A percentile compares a stretch with the other conserved stretches of the same genome.
Evolutionary conservation across 2,797 vertebrate species (phyloP).

Genomic region (Pseudocheirus occidentalis): DNA sequence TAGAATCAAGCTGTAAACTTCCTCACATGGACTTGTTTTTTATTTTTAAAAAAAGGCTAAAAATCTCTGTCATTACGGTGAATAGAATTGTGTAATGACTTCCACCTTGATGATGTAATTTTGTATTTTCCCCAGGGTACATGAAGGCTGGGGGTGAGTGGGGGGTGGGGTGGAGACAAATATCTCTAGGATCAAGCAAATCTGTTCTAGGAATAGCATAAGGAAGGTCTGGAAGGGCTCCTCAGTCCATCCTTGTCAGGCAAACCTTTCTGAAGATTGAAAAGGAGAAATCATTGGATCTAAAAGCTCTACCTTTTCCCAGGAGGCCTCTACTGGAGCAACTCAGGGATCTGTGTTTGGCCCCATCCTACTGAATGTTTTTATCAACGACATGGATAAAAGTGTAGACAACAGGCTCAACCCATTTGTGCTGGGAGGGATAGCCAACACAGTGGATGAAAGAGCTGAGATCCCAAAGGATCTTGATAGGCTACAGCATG

Average conservation of each 20-base stretch:
- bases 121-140: neutral
- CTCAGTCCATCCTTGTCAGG: neutral
- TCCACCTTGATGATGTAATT: neutral
- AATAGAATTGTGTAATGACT: neutral
- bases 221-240: neutral
- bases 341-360: neutral
- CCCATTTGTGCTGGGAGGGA: neutral
- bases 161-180: neutral
- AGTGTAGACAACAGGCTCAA: neutral
- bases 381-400: neutral
- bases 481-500: neutral
- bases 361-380: neutral
- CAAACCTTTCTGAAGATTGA: neutral
- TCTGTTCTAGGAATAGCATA: neutral
- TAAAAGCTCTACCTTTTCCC: neutral
- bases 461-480: neutral
- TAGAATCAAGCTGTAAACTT: neutral
- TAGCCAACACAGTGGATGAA: neutral
- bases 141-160: neutral
- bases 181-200: neutral
- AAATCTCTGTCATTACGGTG: neutral
- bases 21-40: neutral
- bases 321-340: neutral
- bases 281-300: neutral
- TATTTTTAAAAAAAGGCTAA: neutral